phyloP scores from a whole-genome alignment of 2,888 invertebrate species.

The Leptinotarsa peninsularis region DNA sequence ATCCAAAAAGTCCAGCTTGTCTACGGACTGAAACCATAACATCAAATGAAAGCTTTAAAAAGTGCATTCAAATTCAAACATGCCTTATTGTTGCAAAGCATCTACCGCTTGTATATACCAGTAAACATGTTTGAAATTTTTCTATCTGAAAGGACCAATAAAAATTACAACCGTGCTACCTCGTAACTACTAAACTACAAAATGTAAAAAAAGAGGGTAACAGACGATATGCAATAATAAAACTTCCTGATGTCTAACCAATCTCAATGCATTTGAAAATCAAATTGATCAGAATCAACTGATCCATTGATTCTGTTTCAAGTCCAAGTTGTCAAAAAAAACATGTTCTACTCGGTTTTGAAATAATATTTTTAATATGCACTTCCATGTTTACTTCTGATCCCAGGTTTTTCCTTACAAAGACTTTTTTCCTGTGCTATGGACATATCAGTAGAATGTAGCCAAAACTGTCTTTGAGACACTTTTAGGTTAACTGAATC shows the following conservation, averaged over 20 bases:
- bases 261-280: too few species aligned
- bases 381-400: too few species aligned
- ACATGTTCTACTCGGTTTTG: too few species aligned
- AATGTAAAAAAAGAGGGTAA: background rate
- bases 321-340: background rate
- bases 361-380: too few species aligned
- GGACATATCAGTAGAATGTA: too few species aligned
- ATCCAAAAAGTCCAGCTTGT: slow-evolving; percentile 4
- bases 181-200: background rate
- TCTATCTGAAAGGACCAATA: background rate
- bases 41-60: slow-evolving; percentile 1
- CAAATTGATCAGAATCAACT: too few species aligned
- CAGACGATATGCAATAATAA: background rate
- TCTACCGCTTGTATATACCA: background rate
- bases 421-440: too few species aligned
- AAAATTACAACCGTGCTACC: background rate
- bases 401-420: too few species aligned
- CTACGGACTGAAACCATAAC: slow-evolving; percentile 13
- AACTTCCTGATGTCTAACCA: background rate
- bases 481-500: too few species aligned
- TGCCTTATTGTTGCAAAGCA: background rate
- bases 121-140: background rate
- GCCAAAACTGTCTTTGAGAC: too few species aligned
- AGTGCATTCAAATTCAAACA: slow-evolving; percentile 1
- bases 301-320: too few species aligned